phyloP scores from a whole-genome alignment of 1,140 invertebrate genomes.

The Drosophila lini region DNA sequence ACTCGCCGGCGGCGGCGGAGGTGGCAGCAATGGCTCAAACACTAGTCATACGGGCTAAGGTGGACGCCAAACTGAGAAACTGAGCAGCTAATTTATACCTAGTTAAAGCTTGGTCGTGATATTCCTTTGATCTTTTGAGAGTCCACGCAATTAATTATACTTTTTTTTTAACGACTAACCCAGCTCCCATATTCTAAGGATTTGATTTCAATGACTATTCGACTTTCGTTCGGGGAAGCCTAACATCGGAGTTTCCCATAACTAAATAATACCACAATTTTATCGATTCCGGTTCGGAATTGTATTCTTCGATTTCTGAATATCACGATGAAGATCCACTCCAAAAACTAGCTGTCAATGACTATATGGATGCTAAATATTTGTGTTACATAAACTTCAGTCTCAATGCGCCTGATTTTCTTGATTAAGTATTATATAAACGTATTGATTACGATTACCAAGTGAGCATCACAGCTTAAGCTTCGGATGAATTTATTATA shows the following conservation, averaged over 20 bases:
- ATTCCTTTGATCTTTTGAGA: conserved; percentile 39
- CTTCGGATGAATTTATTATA: conserved; percentile 45
- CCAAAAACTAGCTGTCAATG: conserved; percentile 53
- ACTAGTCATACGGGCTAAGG: conserved; percentile 72
- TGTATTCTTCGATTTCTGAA: neutral
- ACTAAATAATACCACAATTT: conserved; percentile 3
- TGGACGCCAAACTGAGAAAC: conserved; percentile 9
- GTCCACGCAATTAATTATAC: conserved; percentile 3
- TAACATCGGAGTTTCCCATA: neutral
- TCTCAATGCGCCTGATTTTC: conserved; percentile 60
- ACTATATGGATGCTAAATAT: conserved; percentile 79
- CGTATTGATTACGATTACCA: conserved; percentile 38
- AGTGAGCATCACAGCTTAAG: conserved; percentile 51
- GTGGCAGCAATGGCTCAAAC: conserved; percentile 30
- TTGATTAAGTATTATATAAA: conserved; percentile 56
- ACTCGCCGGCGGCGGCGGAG: conserved; percentile 36
- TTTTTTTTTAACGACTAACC: neutral
- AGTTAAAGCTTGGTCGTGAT: conserved; percentile 47
- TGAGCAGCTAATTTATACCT: conserved; percentile 44
- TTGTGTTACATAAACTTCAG: conserved; percentile 73
- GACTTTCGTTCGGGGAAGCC: neutral
- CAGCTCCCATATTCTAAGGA: conserved; percentile 10
- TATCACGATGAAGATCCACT: conserved; percentile 43
- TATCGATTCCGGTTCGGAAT: conserved; percentile 3
- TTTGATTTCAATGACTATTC: neutral